Conservation (phyloP, 2,797 vertebrate genomes). For the Schizopygopsis malacanthus region DNA sequence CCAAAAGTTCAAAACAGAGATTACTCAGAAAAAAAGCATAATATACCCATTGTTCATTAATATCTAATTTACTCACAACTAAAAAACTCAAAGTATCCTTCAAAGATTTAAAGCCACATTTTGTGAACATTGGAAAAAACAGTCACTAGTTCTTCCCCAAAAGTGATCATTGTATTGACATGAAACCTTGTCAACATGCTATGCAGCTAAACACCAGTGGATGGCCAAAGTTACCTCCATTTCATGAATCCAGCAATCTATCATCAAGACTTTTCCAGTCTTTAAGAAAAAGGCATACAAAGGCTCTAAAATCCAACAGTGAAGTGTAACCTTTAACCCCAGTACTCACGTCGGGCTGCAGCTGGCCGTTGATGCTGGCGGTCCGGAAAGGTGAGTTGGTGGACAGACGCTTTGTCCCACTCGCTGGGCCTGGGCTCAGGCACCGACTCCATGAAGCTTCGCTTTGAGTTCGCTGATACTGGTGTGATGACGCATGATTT, state of each 20-base stretch:
- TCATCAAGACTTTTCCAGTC: not conserved
- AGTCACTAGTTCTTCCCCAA: not conserved
- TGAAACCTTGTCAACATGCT: not conserved
- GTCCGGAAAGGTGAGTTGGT: slow-evolving; percentile 94
- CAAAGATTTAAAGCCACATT: not conserved
- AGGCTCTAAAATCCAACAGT: not conserved
- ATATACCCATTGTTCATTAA: not conserved
- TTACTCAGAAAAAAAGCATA: not conserved
- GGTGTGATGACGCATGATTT: slow-evolving; percentile 94
- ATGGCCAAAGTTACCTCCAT: not conserved
- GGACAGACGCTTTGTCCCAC: slow-evolving; percentile 97
- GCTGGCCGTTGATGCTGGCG: slow-evolving; percentile 89
- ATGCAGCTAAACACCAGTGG: not conserved
- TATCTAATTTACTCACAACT: not conserved
- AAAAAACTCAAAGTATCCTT: not conserved
- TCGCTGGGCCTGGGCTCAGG: slow-evolving; percentile 92
- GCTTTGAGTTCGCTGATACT: slow-evolving; percentile 98
- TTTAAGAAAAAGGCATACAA: not conserved
- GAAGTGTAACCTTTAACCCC: not conserved
- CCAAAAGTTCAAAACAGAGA: not conserved
- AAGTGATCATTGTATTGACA: not conserved
- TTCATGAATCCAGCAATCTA: not conserved
- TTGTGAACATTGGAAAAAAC: not conserved
- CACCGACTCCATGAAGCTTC: slow-evolving; percentile 97
- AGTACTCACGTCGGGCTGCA: slow-evolving; percentile 88